These are phyloP conservation scores for Ammodytes marinus DNA, from an alignment of 2,113 vertebrate genomes.

Conservation along the genomic window DNA sequence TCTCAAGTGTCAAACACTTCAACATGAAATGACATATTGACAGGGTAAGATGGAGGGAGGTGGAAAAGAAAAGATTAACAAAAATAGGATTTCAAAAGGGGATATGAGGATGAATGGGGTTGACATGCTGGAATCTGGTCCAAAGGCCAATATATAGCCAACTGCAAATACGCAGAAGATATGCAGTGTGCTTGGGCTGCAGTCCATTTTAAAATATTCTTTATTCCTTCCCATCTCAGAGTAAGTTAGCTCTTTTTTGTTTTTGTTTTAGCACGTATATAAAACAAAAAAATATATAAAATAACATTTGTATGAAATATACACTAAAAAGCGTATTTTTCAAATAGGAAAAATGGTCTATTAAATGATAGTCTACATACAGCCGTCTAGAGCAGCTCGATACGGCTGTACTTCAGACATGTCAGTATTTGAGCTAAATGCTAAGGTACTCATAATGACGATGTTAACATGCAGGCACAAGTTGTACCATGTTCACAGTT, in stretches of 20 bases:
- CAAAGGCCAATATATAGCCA: constrained; percentile 1
- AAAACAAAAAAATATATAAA: no score
- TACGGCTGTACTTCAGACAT: background rate
- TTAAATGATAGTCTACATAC: background rate
- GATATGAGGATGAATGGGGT: background rate
- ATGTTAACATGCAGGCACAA: background rate
- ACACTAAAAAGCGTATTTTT: background rate
- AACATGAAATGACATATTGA: background rate
- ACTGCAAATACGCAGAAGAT: background rate
- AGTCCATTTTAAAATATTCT: background rate
- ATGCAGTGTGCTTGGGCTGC: background rate
- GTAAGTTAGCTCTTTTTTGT: background rate
- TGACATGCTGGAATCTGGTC: background rate
- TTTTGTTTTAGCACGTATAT: no score
- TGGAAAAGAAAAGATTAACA: background rate
- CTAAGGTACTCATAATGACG: background rate
- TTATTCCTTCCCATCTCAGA: background rate
- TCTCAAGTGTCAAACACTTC: background rate
- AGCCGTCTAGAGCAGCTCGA: background rate
- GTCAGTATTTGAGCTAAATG: no score
- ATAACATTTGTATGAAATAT: no score
- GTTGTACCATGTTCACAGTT: background rate
- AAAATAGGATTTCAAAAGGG: background rate
- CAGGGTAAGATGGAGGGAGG: background rate
- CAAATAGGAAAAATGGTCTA: background rate